A percentile compares a stretch with the other conserved stretches of the same genome.
phyloP scores from a whole-genome alignment of 2,888 invertebrate genomes.

The Pristionchus japonicus region DNA sequence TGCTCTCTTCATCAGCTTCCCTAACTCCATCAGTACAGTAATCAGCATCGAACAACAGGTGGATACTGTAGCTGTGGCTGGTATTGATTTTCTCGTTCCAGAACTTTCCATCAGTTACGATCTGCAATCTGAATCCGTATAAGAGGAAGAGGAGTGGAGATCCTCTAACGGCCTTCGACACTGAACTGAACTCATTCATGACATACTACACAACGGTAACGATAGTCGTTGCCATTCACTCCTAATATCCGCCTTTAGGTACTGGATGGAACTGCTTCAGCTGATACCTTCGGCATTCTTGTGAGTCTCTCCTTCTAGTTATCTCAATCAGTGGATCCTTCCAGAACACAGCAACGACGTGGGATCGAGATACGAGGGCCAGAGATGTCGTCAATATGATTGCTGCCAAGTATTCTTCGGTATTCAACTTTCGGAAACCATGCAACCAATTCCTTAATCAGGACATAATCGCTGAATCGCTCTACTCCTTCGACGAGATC shows the following conservation, averaged over 20 bases:
- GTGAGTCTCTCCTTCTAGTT: not conserved
- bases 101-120: slow-evolving; percentile 62
- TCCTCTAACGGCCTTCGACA: not conserved
- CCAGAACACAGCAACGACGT: not conserved
- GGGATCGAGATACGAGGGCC: slow-evolving; percentile 3
- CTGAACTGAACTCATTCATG: slow-evolving; percentile 10
- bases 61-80: not conserved
- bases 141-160: slow-evolving; percentile 43
- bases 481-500: slow-evolving; percentile 56
- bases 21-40: slow-evolving; percentile 56
- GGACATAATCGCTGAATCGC: not conserved
- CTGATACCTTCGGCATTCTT: slow-evolving; percentile 2
- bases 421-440: not conserved
- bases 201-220: not conserved
- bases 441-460: not conserved
- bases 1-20: slow-evolving; percentile 57
- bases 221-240: no score
- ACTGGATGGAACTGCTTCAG: not conserved
- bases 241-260: no score
- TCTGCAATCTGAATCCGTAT: slow-evolving; percentile 64
- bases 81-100: not conserved
- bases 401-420: not conserved
- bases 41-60: slow-evolving; percentile 58
- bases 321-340: not conserved
- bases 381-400: slow-evolving; percentile 43